phyloP scores from a whole-genome alignment of 2,888 invertebrate genomes.

The Tryphoninae sp. region DNA sequence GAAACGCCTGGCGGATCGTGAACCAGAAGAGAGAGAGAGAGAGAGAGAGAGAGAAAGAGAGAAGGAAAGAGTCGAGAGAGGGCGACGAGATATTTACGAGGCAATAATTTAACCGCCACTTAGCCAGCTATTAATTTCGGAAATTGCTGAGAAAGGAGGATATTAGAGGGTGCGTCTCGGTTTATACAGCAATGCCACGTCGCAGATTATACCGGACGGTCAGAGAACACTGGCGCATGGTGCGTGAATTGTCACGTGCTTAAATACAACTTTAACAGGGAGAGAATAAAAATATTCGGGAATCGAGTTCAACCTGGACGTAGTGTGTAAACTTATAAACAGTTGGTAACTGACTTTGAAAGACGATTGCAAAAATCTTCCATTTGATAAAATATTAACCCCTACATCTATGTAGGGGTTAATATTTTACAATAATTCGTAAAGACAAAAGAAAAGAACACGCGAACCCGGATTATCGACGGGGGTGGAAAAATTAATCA shows the following conservation, averaged over 20 bases:
- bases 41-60: slow-evolving; percentile 59
- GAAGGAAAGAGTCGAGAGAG: slow-evolving; percentile 71
- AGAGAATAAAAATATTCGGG: not conserved
- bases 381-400: no score
- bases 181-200: slow-evolving; percentile 28
- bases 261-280: slow-evolving; percentile 22
- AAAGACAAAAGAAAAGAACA: no score
- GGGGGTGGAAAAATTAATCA: no score
- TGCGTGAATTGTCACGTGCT: slow-evolving; percentile 18
- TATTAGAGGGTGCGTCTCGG: slow-evolving; percentile 69
- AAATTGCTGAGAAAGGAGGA: slow-evolving; percentile 80
- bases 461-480: no score
- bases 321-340: not conserved
- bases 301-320: not conserved
- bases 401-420: no score
- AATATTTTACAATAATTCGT: no score
- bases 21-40: slow-evolving; percentile 32
- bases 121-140: slow-evolving; percentile 81
- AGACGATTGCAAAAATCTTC: not conserved
- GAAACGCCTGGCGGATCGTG: slow-evolving; percentile 60
- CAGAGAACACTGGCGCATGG: slow-evolving; percentile 23
- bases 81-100: slow-evolving; percentile 80
- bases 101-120: slow-evolving; percentile 81
- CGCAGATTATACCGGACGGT: slow-evolving; percentile 32
- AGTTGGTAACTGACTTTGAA: not conserved